These are phyloP conservation scores for Peromyscus maniculatus DNA, from an alignment of 2,113 vertebrate species.

Conservation along the genomic window DNA sequence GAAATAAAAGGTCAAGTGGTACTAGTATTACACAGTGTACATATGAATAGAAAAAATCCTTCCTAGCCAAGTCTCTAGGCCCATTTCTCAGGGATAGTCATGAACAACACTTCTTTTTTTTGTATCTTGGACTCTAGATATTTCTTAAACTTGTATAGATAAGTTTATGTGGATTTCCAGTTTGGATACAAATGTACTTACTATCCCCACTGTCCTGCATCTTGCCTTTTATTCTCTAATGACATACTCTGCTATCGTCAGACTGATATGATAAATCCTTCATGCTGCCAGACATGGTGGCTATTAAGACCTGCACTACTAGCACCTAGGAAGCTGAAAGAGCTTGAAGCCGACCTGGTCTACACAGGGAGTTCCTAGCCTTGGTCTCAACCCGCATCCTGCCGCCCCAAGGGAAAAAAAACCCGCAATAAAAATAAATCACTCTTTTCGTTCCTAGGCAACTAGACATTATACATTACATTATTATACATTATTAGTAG, in stretches of 20 bases:
- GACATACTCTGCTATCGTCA: neutral
- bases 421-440: neutral
- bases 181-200: conserved; percentile 3
- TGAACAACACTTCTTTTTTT: neutral
- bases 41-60: neutral
- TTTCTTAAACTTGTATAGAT: neutral
- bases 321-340: neutral
- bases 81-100: neutral
- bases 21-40: conserved; percentile 1
- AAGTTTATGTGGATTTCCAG: neutral
- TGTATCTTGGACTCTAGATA: neutral
- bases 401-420: neutral
- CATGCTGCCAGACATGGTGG: neutral
- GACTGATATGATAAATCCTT: neutral
- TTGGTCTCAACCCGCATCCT: neutral
- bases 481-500: neutral
- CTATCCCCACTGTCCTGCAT: neutral
- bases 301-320: neutral
- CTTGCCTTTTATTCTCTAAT: neutral
- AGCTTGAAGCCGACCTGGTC: neutral
- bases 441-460: neutral
- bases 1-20: conserved; percentile 45
- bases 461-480: neutral
- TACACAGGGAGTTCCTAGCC: neutral
- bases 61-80: neutral